These are phyloP conservation scores for Mesocricetus auratus DNA, from an alignment of 2,113 vertebrate species.

Conservation along the genomic window DNA sequence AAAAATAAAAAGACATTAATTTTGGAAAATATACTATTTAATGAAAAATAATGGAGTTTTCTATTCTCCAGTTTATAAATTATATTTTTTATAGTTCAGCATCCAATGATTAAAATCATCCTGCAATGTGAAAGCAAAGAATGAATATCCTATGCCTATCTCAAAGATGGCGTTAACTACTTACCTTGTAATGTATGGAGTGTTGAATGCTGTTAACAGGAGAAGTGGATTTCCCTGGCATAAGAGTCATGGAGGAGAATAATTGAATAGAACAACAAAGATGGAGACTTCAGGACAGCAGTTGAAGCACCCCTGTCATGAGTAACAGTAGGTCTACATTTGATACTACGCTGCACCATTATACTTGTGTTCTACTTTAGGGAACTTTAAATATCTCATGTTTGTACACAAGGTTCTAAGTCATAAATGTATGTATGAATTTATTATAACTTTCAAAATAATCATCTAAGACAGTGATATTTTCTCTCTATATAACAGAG, in stretches of 20 bases:
- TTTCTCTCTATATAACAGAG: not conserved
- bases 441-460: not conserved
- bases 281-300: not conserved
- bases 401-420: not conserved
- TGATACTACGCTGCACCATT: not conserved
- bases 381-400: not conserved
- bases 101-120: not conserved
- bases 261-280: not conserved
- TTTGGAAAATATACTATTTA: not conserved
- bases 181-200: not conserved
- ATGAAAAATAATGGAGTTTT: not conserved
- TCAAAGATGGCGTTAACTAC: not conserved
- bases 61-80: not conserved
- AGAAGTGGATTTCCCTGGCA: not conserved
- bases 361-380: not conserved
- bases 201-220: not conserved
- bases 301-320: fast-evolving
- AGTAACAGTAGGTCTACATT: not conserved
- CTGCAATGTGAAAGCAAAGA: not conserved
- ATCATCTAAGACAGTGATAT: not conserved
- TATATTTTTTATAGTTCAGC: not conserved
- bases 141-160: not conserved
- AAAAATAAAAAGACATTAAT: not conserved
- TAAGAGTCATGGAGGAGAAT: not conserved
- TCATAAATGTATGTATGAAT: not conserved